phyloP scores from a whole-genome alignment of 30 jellyfish, hydroid and myxozoan species.

The Chrysaora quinquecirrha region DNA sequence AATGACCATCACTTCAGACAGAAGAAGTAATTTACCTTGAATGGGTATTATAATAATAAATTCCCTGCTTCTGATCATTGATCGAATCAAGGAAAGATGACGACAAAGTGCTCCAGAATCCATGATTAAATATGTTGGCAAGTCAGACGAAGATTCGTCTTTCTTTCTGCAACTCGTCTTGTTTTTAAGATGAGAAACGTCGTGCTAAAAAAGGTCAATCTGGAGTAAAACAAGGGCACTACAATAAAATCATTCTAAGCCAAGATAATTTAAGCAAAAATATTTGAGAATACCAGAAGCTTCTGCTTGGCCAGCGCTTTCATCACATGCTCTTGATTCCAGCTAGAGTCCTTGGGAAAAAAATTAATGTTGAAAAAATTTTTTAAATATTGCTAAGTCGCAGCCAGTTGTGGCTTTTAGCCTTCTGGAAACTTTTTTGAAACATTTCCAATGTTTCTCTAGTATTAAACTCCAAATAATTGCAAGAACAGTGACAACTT shows the following conservation, averaged over 20 bases:
- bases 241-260: not conserved
- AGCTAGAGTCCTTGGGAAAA: slow-evolving; percentile 33
- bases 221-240: no score
- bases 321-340: slow-evolving; percentile 65
- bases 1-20: not conserved
- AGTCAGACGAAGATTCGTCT: not conserved
- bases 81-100: slow-evolving; percentile 88
- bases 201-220: slow-evolving; percentile 88
- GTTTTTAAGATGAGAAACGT: slow-evolving; percentile 77
- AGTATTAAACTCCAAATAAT: no score
- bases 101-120: slow-evolving; percentile 93
- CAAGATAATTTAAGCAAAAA: not conserved
- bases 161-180: slow-evolving; percentile 45
- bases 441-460: no score
- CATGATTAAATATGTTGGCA: slow-evolving; percentile 77
- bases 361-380: no score
- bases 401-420: no score
- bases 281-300: slow-evolving; percentile 60
- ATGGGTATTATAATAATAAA: slow-evolving; percentile 86
- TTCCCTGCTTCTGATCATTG: slow-evolving; percentile 88
- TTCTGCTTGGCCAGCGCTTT: slow-evolving; percentile 88
- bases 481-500: no score
- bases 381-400: no score
- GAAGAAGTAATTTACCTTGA: slow-evolving; percentile 52
- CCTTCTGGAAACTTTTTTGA: no score